These are phyloP conservation scores for Noctua janthe DNA, from an alignment of 2,888 invertebrate genomes.

Conservation along the genomic window DNA sequence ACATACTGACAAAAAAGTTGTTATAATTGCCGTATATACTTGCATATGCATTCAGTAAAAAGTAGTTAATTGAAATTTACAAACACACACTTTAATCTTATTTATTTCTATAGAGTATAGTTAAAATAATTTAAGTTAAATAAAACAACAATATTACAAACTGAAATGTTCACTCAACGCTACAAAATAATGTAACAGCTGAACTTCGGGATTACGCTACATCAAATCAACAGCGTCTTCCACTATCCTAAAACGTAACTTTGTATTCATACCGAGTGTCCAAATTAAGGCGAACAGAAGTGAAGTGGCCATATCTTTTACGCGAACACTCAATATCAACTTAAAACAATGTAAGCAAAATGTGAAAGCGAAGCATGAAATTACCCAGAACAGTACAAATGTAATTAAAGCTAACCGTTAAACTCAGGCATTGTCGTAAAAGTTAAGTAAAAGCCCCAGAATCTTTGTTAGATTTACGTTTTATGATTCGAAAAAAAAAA, in stretches of 20 bases:
- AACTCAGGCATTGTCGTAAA: conserved; percentile 83
- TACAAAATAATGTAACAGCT: conserved; percentile 42
- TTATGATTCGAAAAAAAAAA: conserved; percentile 74
- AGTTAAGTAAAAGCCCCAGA: conserved; percentile 81
- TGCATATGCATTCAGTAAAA: too few relatives aligned
- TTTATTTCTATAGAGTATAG: too few relatives aligned
- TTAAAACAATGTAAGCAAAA: conserved; percentile 86
- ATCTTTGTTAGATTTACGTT: conserved; percentile 83
- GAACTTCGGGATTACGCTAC: conserved; percentile 41
- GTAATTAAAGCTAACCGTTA: conserved; percentile 84
- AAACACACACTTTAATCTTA: too few relatives aligned
- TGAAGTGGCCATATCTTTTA: conserved; percentile 81
- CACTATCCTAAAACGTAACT: conserved; percentile 65
- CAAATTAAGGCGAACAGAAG: conserved; percentile 79
- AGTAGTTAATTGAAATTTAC: too few relatives aligned
- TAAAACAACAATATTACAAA: background rate
- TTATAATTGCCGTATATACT: too few relatives aligned
- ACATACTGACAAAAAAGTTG: too few relatives aligned
- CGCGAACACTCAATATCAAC: conserved; percentile 82
- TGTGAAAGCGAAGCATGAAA: conserved; percentile 80
- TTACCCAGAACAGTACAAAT: conserved; percentile 82
- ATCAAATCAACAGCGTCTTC: conserved; percentile 50
- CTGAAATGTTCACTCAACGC: background rate
- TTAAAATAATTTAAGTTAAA: background rate
- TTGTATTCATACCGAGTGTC: conserved; percentile 77